Evolutionary conservation across 2,888 invertebrate genomes (phyloP), one percentile per base, ranked within the genome.

Genomic region (Polyommatus iphigenia): DNA sequence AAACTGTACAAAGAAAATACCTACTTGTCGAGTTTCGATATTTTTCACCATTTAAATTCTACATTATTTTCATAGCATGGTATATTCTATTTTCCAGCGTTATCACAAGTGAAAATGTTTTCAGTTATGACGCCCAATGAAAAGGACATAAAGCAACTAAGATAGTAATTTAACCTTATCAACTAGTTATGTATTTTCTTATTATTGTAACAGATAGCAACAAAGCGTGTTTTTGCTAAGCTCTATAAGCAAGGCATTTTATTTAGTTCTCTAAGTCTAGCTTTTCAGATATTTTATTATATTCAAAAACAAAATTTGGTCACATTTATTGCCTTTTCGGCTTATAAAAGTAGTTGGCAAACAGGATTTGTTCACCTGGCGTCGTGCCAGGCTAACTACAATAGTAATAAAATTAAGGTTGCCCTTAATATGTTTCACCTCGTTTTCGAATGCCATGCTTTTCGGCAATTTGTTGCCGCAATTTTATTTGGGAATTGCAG

Each of bases 321-420:
- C 75, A 15, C 75, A 75, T 75, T 75, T 75, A 46, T 3, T 50
- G 54, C 50, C 54, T 54, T 54, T 50, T 75, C 75, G 29, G 54
- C 15, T 54, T 50, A 46, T 46, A 54, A 75, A 75, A 29, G 54
- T 54, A 75, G 50, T 50, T 75, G 24, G 75, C 75, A 50, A 75
- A 75, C 50, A 54, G 54, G 54, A 75, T 75, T 75, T 54, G 50
- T 54, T 75, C 29, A 75, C 15, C 75, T 75, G 75, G 75, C 75
- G 75, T 3, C 24, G 46, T 54, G 75, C 75, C 75, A 75, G 50
- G 15, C 73, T 73, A 54, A 75, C 75, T 75, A 75, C 75, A 75
- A 75, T 75, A 75, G 75, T 54, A 75, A 75, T 75, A 75, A 75
- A 75, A 75, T 75, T 75, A 54, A 75, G 75, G 75, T 75, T 41